Conservation (phyloP, 2,113 vertebrate genomes). For the Turnix velox region DNA sequence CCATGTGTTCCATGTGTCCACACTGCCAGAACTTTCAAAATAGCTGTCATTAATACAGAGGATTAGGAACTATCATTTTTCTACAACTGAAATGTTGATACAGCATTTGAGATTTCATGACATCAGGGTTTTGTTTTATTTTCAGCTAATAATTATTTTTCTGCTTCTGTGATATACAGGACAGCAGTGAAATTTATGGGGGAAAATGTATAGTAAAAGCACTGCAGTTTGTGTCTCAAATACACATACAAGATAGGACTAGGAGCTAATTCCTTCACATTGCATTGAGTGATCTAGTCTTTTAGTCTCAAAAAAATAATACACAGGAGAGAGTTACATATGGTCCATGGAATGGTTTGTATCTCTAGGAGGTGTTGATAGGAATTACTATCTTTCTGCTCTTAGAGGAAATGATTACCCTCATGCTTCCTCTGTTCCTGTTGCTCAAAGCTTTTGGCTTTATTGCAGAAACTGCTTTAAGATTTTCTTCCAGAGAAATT, state of each 20-base stretch:
- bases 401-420: neutral
- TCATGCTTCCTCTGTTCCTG: neutral
- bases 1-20: neutral
- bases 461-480: neutral
- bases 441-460: neutral
- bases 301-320: neutral
- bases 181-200: neutral
- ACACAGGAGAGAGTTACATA: neutral
- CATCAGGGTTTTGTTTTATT: neutral
- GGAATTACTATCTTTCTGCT: neutral
- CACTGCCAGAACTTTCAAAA: neutral
- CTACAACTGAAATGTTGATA: neutral
- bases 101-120: neutral
- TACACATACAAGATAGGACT: neutral
- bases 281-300: neutral
- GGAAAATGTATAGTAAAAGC: neutral
- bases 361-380: conserved; percentile 12
- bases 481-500: neutral
- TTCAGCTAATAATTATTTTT: neutral
- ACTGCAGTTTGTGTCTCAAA: neutral
- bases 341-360: neutral
- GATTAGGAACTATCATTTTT: neutral
- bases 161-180: neutral
- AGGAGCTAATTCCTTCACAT: neutral
- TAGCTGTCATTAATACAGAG: neutral